Base-by-base conservation (phyloP, 1,140 invertebrate genomes). In the Geopemphigus sp. region DNA sequence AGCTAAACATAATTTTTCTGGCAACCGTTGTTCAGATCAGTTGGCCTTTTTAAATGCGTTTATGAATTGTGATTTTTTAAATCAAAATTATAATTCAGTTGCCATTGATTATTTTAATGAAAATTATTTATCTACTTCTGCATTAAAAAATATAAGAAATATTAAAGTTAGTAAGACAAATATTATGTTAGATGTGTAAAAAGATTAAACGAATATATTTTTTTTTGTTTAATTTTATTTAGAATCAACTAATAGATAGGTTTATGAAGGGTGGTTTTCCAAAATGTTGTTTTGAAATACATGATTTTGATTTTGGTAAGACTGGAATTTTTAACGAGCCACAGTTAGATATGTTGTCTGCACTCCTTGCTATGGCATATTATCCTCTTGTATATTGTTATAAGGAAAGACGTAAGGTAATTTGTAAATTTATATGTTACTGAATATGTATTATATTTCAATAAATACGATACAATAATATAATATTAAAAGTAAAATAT, bases 321-420 rank as follows among this genome's bases (percentile, higher is more conserved):
- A 57, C 29, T 45, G 54, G 26, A 57, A 39, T 39, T 5, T 92
- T 90, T 0, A 88, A 91, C 1, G 94, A 98, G 85, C 88, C 91
- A 0, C 90, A 90, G 66, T 86, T 99, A 24, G 96, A 98, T 84
- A 87, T 93, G 56, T 90, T 98, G 0, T 90, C 94, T 56, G 94
- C 93, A 0, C 86, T 98, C 19, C 88, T 98, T 80, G 92, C 91
- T 81, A 91, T 95, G 88, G 97, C 96, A 6, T 88, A 97, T 1
- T 98, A 98, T 87, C 97, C 97, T 1, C 99, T 99, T 86, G 93
- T 99, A 11, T 98, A 96, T 84, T 92, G 90, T 83, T 95, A 98
- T 84, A 96, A 96, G 85, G 95, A 96, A 70, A 98, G 97, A 84
- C 88, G 96, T 61, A 98, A 97, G 87, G 90, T 90, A 82, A 66